These are phyloP conservation scores for Ramphastos sulfuratus DNA, from an alignment of 2,113 vertebrate species.

Conservation along the genomic window DNA sequence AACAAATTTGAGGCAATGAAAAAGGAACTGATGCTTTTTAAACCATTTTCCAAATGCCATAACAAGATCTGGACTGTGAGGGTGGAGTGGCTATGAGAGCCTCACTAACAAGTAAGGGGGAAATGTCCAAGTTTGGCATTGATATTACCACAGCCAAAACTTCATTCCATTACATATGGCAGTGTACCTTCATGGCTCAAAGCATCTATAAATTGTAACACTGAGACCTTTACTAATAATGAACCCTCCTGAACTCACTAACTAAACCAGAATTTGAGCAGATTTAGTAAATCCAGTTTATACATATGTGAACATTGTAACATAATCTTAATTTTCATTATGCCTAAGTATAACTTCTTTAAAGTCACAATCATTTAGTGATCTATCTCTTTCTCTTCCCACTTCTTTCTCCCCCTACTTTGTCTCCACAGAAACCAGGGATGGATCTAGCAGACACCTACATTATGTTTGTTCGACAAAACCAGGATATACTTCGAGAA, in stretches of 20 bases:
- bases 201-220: neutral
- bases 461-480: conserved; percentile 94
- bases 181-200: neutral
- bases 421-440: conserved; percentile 87
- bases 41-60: neutral
- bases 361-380: neutral
- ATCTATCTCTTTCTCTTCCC: neutral
- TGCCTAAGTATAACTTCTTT: neutral
- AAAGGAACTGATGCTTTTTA: neutral
- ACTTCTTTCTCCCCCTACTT: neutral
- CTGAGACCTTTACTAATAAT: neutral
- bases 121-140: neutral
- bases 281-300: neutral
- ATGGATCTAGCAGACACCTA: conserved; percentile 96
- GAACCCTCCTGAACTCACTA: neutral
- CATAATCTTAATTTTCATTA: neutral
- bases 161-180: neutral
- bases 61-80: neutral
- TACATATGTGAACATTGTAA: neutral
- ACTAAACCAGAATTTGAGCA: neutral
- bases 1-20: neutral
- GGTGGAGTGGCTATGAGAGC: neutral
- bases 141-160: neutral
- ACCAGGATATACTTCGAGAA: conserved; percentile 94
- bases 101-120: neutral